Conservation (phyloP, 2,888 invertebrate genomes). For the Salticus scenicus region DNA sequence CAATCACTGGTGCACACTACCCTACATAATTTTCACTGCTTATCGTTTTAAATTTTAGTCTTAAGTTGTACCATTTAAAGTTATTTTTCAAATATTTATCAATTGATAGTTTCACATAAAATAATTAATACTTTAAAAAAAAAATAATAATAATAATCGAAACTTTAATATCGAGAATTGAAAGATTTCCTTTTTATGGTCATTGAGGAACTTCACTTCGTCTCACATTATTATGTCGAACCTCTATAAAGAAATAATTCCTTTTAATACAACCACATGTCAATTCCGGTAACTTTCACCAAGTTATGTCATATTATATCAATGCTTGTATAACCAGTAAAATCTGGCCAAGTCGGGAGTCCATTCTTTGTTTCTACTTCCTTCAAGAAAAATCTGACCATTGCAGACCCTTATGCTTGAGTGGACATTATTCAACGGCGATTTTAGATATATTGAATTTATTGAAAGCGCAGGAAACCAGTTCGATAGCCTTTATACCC, state of each 20-base stretch:
- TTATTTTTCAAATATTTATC: no score
- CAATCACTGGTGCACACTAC: no score
- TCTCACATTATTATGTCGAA: not conserved
- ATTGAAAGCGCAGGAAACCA: not conserved
- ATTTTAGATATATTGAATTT: not conserved
- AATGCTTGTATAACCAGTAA: not conserved
- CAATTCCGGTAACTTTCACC: not conserved
- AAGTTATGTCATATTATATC: not conserved
- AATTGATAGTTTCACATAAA: no score
- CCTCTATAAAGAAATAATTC: no score
- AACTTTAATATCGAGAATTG: no score
- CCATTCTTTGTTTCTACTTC: constrained; percentile 35
- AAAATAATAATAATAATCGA: no score
- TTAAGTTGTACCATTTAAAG: no score
- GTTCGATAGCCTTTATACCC: not conserved
- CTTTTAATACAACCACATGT: not conserved
- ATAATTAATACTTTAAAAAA: no score
- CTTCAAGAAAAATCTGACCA: constrained; percentile 22
- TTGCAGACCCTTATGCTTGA: constrained; percentile 18
- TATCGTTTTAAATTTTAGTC: no score
- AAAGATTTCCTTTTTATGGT: no score
- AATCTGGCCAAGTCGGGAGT: not conserved
- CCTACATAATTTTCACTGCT: no score
- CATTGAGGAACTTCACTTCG: not conserved
- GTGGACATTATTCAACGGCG: constrained; percentile 10